Evolutionary conservation across 2,797 vertebrate genomes (phyloP).

Genomic region (Xyrichtys novacula): DNA sequence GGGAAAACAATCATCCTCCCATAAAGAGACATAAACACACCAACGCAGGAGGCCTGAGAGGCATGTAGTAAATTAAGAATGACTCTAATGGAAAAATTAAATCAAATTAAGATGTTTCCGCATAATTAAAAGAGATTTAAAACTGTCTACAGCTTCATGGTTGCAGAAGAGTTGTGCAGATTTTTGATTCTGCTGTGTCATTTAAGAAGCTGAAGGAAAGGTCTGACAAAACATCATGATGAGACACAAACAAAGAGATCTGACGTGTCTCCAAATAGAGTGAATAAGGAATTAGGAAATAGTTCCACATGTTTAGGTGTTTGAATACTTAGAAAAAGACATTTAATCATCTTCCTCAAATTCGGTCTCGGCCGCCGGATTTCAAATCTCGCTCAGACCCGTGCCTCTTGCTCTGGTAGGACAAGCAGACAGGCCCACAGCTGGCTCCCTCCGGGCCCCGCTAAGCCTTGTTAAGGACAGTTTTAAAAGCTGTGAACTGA

Average conservation of each 20-base stretch:
- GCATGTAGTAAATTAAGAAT: slow-evolving; percentile 54
- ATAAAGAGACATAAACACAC: slow-evolving; percentile 57
- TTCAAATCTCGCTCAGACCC: slow-evolving; percentile 32
- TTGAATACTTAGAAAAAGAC: too few relatives aligned
- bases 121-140: slow-evolving; percentile 39
- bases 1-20: slow-evolving; percentile 71
- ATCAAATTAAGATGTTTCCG: slow-evolving; percentile 51
- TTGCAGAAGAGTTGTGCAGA: slow-evolving; percentile 35
- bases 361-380: slow-evolving; percentile 18
- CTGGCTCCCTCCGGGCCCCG: slow-evolving; percentile 72
- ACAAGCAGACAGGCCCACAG: slow-evolving; percentile 70
- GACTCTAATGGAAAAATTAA: slow-evolving; percentile 62
- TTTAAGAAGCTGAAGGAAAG: too few relatives aligned
- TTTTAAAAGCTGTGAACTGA: slow-evolving; percentile 89
- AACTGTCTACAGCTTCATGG: slow-evolving; percentile 48
- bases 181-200: slow-evolving; percentile 41
- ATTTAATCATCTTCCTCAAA: slow-evolving; percentile 4
- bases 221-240: too few relatives aligned
- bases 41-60: slow-evolving; percentile 38
- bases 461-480: slow-evolving; percentile 84
- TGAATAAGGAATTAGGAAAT: too few relatives aligned
- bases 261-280: too few relatives aligned
- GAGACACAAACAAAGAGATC: too few relatives aligned
- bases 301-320: too few relatives aligned
- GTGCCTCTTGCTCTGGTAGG: slow-evolving; percentile 52